Evolutionary conservation across 2,888 invertebrate genomes (phyloP), one percentile per base, ranked within the genome.

Genomic region (Boloria euphrosyne): DNA sequence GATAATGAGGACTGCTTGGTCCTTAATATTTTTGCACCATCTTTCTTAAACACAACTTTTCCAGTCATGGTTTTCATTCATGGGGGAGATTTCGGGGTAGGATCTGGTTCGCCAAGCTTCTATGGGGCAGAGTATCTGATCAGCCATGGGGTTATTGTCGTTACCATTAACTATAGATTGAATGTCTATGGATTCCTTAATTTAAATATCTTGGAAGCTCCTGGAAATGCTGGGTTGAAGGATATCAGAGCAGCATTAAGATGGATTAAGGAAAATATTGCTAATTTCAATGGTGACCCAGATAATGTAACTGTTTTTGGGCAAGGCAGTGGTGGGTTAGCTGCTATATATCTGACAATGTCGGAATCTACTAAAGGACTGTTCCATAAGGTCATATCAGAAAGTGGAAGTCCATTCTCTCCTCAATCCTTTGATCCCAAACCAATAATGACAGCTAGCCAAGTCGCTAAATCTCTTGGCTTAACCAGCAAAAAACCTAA

Each of bases 31-130:
- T 92, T 80, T 76, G 80, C 85, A 0, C 92, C 92, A 2, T 73
- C 78, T 0, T 71, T 77, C 10, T 60, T 74, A 2, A 87, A 86
- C 65, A 68, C 75, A 1, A 78, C 81, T 2, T 67, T 83, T 4
- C 92, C 93, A 0, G 90, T 93, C 1, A 88, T 93, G 83, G 87
- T 92, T 0, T 91, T 81, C 71, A 80, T 93, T 2, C 93, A 93
- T 27, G 93, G 93, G 0, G 93, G 93, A 1, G 91, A 85, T 4
- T 93, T 92, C 50, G 88, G 89, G 0, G 75, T 83, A 0, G 93
- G 93, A 0, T 86, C 89, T 1, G 89, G 90, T 0, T 88, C 88
- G 0, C 83, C 90, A 0, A 76, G 75, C 38, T 86, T 90, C 69
- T 87, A 87, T 67, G 92, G 93, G 0, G 92, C 93, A 0, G 87